Base-by-base conservation (phyloP, 2,888 invertebrate species). In the Sceliomorpha sp. region DNA sequence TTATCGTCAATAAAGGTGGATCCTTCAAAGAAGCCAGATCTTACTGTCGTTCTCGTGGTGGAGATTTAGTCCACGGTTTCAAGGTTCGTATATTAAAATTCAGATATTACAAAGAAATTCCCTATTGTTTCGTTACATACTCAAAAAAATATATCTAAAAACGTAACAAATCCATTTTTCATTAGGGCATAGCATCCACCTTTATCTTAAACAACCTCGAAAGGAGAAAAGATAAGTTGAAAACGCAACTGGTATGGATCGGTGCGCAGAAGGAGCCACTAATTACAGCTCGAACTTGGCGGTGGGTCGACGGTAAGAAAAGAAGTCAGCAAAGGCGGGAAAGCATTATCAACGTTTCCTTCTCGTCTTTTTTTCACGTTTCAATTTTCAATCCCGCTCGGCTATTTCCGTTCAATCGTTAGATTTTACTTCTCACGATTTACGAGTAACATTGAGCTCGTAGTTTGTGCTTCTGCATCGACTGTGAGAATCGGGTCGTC, bases 231-330 rank as follows among this genome's bases (percentile, higher is more conserved):
- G 90, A 93, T 0, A 93, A 92, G 64, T 87, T 96, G 27, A 95
- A 95, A 85, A 95, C 96, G 0, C 95, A 96, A 82, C 89, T 97
- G 63, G 95, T 97, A 1, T 97, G 97, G 97, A 95, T 97, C 72
- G 97, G 97, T 0, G 96, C 96, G 0, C 94, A 95, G 80, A 95
- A 96, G 79, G 96, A 97, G 78, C 95, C 96, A 0, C 93, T 94
- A 15, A 90, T 95, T 58, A 94, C 94, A 0, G 93, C 94, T 0
- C 91, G 95, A 70, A 95, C 94, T 0, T 97, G 96, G 96, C 94
- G 94, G 88, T 96, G 96, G 96, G 95, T 96, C 17, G 93, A 96
- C 85, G 96, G 96, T 95, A 88, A 90, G 79, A 60, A 40, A 60
- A 12, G n/a, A 36, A 27, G 27, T 9, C 36, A 5, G 26, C 42